Base-by-base conservation (phyloP, 2,888 invertebrate genomes). In the Mythimna vitellina region DNA sequence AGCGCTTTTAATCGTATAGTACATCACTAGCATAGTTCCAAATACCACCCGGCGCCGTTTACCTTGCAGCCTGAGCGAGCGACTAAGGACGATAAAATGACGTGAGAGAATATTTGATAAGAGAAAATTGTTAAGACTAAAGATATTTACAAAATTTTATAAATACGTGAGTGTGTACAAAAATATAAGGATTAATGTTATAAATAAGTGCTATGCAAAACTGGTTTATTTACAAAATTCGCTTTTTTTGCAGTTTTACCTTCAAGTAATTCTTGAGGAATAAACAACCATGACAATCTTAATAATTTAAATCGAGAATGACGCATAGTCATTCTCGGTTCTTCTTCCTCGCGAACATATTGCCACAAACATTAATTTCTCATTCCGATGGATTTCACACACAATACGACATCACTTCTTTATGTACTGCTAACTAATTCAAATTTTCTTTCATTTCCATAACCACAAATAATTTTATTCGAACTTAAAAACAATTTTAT, bases 201-300 rank as follows among this genome's bases (percentile, higher is more conserved):
- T 35, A 53, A 3, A 7, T 25, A 14, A 25, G 3, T 57, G 25
- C 22, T 14, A n/a, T 12, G 32, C n/a, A 6, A 46, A 1, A 9
- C 57, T 29, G 49, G 14, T 54, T 66, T 29, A 61, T 38, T 49
- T 29, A 49, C 66, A 66, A 58, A 42, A 73, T 54, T 73, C 73
- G 73, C 73, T 22, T 20, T 14, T 4, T 35, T 14, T 9, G 38
- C 53, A 56, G 29, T 38, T 74, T 74, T 74, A 74, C 73, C 73
- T 74, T 75, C 7, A 32, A 17, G 22, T 61, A 1, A 38, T n/a
- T 8, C 60, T 66, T 74, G 35, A 20, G n/a, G 66, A 61, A 38
- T 74, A 4, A 49, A 32, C 29, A 49, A 73, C 46, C 58, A 12
- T 22, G 65, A 35, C 10, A 69, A 42, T 22, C 53, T 20, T 66